Base-by-base conservation (phyloP, 2,113 vertebrate species). In the Siniperca knerii region DNA sequence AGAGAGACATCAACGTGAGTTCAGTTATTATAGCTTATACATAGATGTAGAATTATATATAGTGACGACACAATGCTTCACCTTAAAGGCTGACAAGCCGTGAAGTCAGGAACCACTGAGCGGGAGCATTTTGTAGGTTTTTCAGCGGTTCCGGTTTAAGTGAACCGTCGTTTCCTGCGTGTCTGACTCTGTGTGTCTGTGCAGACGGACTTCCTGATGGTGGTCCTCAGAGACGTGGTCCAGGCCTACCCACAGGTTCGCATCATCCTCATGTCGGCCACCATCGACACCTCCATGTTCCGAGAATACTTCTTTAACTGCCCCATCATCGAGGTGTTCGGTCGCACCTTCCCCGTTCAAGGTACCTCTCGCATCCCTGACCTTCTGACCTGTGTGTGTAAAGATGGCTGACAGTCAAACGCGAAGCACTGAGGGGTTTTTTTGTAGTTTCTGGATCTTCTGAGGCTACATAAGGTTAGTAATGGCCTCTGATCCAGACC, bases 261-360 rank as follows among this genome's bases (percentile, higher is more conserved):
- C 0, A 64, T 99, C 87, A 92, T 99, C 84, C 98, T 99, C 50
- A 99, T 99, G 98, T 99, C 98, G 18, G 98, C 98, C 90, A 99
- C 98, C 86, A 99, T 99, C 0, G 98, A 99, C 83, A 99, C 98
- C 77, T 96, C 89, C 88, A 99, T 99, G 98, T 99, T 99, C 92
- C 96, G 94, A 89, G 97, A 99, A 76, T 99, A 99, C 90, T 99
- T 96, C 93, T 99, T 99, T 93, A 97, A 94, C 92, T 97, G 97
- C 62, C 98, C 98, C 20, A 86, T 99, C 87, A 95, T 99, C 8
- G 98, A 99, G 90, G 97, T 99, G 84, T 97, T 94, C 44, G 98
- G 98, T 42, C 97, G 98, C 82, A 99, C 98, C 6, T 99, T 95
- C 75, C 94, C 97, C 0, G 98, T 99, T 29, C 97, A 99, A 96